Evolutionary conservation across 2,113 vertebrate species (phyloP).

Genomic region (Euleptes europaea): DNA sequence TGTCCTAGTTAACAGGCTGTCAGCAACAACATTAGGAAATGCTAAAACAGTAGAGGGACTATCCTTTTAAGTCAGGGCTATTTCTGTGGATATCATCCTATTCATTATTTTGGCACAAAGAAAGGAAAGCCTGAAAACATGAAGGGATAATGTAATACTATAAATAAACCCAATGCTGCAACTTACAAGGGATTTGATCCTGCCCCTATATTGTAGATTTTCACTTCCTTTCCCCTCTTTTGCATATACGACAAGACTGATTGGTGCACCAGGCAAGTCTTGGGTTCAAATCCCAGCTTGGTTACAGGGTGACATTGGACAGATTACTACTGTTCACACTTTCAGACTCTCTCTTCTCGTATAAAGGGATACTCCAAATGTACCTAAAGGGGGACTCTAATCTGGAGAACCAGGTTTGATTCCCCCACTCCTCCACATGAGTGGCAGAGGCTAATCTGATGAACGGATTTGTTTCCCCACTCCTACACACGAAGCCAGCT

Average conservation of each 20-base stretch:
- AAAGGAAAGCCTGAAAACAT: not conserved
- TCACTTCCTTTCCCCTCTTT: not conserved
- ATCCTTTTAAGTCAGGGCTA: not conserved
- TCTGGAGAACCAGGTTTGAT: too few relatives aligned
- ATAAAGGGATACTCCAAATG: too few relatives aligned
- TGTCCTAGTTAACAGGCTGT: not conserved
- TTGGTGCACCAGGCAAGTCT: too few relatives aligned
- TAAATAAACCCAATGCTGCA: rapidly evolving
- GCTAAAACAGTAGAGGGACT: not conserved
- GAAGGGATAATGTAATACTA: rapidly evolving
- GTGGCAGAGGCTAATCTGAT: too few relatives aligned
- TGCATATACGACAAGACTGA: not conserved
- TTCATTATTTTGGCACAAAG: not conserved
- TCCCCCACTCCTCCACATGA: too few relatives aligned
- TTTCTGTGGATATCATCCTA: not conserved
- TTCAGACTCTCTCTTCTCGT: too few relatives aligned
- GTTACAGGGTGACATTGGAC: too few relatives aligned
- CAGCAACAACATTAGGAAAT: not conserved
- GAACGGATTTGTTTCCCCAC: too few relatives aligned
- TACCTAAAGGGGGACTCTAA: too few relatives aligned
- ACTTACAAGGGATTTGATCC: not conserved
- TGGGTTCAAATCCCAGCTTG: too few relatives aligned
- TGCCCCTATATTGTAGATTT: not conserved
- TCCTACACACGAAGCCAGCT: too few relatives aligned
- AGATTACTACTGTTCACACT: too few relatives aligned